phyloP scores from a whole-genome alignment of 1,140 invertebrate species.

The Doryteuthis pealeii region DNA sequence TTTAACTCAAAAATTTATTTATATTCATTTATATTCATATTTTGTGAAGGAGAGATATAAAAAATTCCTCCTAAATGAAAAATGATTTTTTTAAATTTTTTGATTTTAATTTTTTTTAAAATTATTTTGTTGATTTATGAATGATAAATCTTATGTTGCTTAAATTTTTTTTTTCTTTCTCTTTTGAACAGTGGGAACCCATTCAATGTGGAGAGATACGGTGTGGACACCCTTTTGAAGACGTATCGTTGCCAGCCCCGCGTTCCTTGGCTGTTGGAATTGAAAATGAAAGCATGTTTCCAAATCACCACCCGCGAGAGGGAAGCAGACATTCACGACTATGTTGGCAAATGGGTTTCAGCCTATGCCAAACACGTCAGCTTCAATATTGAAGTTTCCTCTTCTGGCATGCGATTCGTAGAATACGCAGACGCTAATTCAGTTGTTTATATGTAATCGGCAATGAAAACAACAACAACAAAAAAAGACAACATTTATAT shows the following conservation, averaged over 20 bases:
- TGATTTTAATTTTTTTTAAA: too few species aligned
- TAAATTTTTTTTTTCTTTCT: too few species aligned
- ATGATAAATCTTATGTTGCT: too few species aligned
- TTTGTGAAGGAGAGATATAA: too few species aligned
- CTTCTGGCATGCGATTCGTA: background rate
- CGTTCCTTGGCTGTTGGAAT: background rate
- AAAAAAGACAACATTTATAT: too few species aligned
- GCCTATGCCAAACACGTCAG: background rate
- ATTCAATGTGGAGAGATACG: conserved; percentile 2
- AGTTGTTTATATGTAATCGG: background rate
- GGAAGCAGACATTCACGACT: background rate
- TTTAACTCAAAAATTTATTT: too few species aligned
- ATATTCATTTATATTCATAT: too few species aligned
- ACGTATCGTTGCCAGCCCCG: background rate
- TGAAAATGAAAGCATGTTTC: conserved; percentile 1
- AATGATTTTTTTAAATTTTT: too few species aligned
- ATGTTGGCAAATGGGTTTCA: background rate
- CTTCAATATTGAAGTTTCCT: background rate
- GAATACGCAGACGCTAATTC: background rate
- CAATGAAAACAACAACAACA: too few species aligned
- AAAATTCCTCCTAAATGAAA: too few species aligned
- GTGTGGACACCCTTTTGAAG: background rate
- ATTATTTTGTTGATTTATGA: too few species aligned
- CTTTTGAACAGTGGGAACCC: background rate
- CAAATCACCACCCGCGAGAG: background rate